phyloP scores from a whole-genome alignment of 2,113 vertebrate species.

The Paralichthys olivaceus region DNA sequence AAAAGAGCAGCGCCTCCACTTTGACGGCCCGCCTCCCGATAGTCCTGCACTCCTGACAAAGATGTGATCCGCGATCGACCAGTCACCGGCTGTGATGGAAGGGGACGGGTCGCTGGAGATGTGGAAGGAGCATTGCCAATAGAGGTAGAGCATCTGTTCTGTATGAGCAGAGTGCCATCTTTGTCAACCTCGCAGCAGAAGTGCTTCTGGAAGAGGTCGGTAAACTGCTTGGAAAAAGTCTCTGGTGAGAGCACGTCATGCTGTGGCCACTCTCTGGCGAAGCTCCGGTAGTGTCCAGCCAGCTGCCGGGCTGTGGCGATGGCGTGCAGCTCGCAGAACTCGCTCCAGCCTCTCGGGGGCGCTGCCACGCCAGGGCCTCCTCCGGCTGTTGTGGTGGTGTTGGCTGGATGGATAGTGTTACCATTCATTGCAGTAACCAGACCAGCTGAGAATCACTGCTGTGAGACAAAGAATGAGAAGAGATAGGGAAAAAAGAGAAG shows the following conservation, averaged over 20 bases:
- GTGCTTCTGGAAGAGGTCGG: slow-evolving; percentile 93
- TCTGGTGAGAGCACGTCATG: slow-evolving; percentile 90
- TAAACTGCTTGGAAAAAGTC: slow-evolving; percentile 93
- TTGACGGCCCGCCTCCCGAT: slow-evolving; percentile 86
- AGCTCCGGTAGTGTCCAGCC: slow-evolving; percentile 92
- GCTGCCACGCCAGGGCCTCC: slow-evolving; percentile 69
- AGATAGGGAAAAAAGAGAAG: slow-evolving; percentile 33
- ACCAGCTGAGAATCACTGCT: slow-evolving; percentile 85
- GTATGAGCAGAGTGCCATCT: slow-evolving; percentile 63
- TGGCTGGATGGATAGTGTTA: slow-evolving; percentile 88
- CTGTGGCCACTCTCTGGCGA: slow-evolving; percentile 87
- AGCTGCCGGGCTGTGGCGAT: slow-evolving; percentile 91
- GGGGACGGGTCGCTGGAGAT: slow-evolving; percentile 25
- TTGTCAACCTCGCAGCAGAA: slow-evolving; percentile 93
- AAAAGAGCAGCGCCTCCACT: slow-evolving; percentile 72
- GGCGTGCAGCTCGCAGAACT: slow-evolving; percentile 97
- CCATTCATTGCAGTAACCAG: slow-evolving; percentile 96
- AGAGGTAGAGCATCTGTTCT: slow-evolving; percentile 34
- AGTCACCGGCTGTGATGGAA: slow-evolving; percentile 66
- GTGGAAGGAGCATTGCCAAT: slow-evolving; percentile 34
- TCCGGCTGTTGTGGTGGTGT: slow-evolving; percentile 75
- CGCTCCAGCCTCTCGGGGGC: slow-evolving; percentile 91
- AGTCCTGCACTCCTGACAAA: slow-evolving; percentile 87
- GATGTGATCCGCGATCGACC: slow-evolving; percentile 79
- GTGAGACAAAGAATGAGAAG: slow-evolving; percentile 48